Percentiles rank a stretch among this genome's conserved stretches.
Evolutionary conservation across 2,797 vertebrate genomes (phyloP).

Genomic region (Tapera naevia): DNA sequence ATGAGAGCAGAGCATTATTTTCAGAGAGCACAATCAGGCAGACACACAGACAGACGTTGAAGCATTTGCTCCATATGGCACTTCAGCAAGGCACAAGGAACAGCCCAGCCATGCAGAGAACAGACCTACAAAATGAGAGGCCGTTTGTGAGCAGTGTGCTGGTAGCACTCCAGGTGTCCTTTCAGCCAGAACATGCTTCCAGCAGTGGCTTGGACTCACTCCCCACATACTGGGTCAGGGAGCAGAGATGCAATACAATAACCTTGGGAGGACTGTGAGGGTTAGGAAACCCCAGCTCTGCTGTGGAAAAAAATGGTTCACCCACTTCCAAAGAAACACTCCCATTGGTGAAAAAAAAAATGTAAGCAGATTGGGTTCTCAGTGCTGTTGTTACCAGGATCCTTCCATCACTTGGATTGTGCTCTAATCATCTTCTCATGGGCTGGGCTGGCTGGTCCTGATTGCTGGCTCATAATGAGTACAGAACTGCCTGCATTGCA

Average conservation of each 20-base stretch:
- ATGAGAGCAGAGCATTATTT: not conserved
- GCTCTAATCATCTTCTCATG: not conserved
- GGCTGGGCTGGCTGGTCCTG: not conserved
- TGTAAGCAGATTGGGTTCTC: not conserved
- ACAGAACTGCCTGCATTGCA: not conserved
- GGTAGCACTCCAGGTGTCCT: conserved; percentile 55
- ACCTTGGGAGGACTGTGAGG: not conserved
- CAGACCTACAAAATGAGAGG: conserved; percentile 58
- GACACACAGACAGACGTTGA: conserved; percentile 52
- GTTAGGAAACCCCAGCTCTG: not conserved
- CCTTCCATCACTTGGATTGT: not conserved
- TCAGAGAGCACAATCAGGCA: not conserved
- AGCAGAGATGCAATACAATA: not conserved
- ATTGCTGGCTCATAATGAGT: not conserved
- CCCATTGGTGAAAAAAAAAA: not conserved
- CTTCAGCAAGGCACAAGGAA: conserved; percentile 41
- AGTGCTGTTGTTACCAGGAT: not conserved
- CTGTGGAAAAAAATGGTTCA: not conserved
- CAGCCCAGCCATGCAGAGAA: conserved; percentile 47
- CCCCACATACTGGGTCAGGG: not conserved
- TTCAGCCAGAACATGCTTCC: conserved; percentile 39
- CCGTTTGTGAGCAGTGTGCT: conserved; percentile 11
- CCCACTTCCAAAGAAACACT: not conserved
- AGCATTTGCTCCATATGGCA: conserved; percentile 63
- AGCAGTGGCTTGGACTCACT: conserved; percentile 33